Percentiles rank a stretch among this genome's conserved stretches.
Conservation (phyloP, 2,888 invertebrate species). For the Zygogramma bicolorata region DNA sequence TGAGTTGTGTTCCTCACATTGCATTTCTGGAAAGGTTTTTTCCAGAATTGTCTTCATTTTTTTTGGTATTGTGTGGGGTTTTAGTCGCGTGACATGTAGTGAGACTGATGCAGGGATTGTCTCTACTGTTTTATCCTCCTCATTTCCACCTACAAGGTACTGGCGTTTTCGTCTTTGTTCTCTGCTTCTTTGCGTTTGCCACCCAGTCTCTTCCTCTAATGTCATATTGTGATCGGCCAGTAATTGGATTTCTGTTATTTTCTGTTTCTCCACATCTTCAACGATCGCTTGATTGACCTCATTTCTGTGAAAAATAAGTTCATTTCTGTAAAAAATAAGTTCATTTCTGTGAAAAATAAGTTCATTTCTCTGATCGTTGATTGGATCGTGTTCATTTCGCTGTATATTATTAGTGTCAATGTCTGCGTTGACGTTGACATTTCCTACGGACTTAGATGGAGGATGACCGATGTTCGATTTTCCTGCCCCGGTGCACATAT, state of each 20-base stretch:
- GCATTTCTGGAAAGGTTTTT: conserved; percentile 8
- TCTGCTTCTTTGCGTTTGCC: not conserved
- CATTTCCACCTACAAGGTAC: conserved; percentile 10
- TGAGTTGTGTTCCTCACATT: conserved; percentile 13
- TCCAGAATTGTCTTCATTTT: conserved; percentile 9
- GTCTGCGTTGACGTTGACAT: not conserved
- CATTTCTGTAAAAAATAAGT: no score
- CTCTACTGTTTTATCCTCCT: conserved; percentile 13
- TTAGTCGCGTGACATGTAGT: conserved; percentile 16
- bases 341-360: no score
- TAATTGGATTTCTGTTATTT: conserved; percentile 9
- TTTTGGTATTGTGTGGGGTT: conserved; percentile 10
- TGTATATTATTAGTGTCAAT: not conserved
- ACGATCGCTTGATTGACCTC: conserved; percentile 4
- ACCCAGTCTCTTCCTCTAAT: conserved; percentile 12
- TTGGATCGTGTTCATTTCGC: not conserved
- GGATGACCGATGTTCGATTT: not conserved
- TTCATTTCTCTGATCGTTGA: no score
- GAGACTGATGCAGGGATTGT: conserved; percentile 10
- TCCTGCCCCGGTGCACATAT: not conserved
- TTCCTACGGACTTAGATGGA: not conserved
- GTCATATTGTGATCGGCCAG: conserved; percentile 9
- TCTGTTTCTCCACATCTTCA: conserved; percentile 1
- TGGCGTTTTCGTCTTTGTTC: not conserved
- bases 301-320: not conserved